Evolutionary conservation across 2,797 vertebrate species (phyloP), one percentile per base, ranked within the genome.

Genomic region (Macroramphosus scolopax): DNA sequence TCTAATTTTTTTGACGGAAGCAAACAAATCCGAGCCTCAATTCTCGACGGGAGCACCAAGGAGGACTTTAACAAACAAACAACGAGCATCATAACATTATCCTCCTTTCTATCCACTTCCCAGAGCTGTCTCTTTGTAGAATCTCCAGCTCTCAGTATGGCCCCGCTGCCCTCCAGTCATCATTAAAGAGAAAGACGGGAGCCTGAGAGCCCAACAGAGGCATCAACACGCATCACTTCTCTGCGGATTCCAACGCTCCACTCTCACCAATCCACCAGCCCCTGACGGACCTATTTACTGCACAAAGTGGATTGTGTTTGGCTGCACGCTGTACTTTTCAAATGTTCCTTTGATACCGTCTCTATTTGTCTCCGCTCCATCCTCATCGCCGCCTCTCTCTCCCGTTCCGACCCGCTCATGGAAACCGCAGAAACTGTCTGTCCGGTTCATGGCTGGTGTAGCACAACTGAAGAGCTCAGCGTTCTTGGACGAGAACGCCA

Each of bases 231-330:
- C 86, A 83, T 80, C 84, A 63, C 77, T 79, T 80, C 72, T 63
- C 70, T 53, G 44, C 72, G 49, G 59, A 65, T 73, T 63, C 53
- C 46, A 70, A 73, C 17, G 35, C 51, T 74, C 59, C 59, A 48
- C 68, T 69, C 61, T 68, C 68, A 74, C 58, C 76, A 68, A 72
- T 67, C 69, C 75, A 74, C 63, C 63, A 63, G 76, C 70, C 73
- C 82, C 78, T 74, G 68, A 77, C 54, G 56, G 77, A 73, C 80
- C 62, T 78, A 75, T 87, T 86, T 87, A 84, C 83, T 69, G 54
- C 78, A 72, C 61, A 62, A 68, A 83, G 58, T 77, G 78, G 69
- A 77, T 69, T 68, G 56, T 77, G 71, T 75, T 79, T 81, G 64
- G 77, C 74, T 63, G 67, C 43, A 52, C 58, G 44, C 68, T 68